Conservation (phyloP, 2,113 vertebrate genomes). For the Petrocephalus microphthalmus region DNA sequence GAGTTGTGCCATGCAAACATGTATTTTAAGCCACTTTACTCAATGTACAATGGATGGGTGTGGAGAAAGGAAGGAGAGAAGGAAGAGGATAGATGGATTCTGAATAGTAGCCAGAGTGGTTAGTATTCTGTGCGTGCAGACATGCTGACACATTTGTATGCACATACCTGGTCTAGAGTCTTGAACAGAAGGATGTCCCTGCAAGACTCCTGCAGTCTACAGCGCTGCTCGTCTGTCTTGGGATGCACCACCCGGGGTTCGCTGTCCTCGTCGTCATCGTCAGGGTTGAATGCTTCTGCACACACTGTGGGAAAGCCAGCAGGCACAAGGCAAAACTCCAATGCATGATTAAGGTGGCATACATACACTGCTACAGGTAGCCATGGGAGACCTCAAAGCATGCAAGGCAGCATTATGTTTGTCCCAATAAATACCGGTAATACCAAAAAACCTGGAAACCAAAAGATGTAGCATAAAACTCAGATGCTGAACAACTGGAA, state of each 20-base stretch:
- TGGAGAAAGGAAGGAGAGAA: neutral
- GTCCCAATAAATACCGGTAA: no score
- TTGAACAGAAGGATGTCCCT: conserved; percentile 96
- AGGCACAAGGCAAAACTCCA: neutral
- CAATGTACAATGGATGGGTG: neutral
- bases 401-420: no score
- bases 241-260: conserved; percentile 92
- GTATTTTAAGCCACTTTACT: neutral
- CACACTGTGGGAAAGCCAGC: conserved; percentile 67
- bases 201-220: conserved; percentile 92
- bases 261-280: conserved; percentile 94
- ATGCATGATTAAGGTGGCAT: neutral
- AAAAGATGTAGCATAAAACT: no score
- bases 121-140: neutral
- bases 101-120: neutral
- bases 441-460: no score
- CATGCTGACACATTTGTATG: neutral
- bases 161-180: conserved; percentile 85
- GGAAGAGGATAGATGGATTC: neutral
- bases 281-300: conserved; percentile 91
- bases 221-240: conserved; percentile 93
- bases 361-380: neutral
- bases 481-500: no score
- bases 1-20: neutral
- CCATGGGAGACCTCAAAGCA: neutral